Evolutionary conservation across 2,888 invertebrate species (phyloP), one percentile per base, ranked within the genome.

Genomic region (Kuschelorhynchus macadamiae): DNA sequence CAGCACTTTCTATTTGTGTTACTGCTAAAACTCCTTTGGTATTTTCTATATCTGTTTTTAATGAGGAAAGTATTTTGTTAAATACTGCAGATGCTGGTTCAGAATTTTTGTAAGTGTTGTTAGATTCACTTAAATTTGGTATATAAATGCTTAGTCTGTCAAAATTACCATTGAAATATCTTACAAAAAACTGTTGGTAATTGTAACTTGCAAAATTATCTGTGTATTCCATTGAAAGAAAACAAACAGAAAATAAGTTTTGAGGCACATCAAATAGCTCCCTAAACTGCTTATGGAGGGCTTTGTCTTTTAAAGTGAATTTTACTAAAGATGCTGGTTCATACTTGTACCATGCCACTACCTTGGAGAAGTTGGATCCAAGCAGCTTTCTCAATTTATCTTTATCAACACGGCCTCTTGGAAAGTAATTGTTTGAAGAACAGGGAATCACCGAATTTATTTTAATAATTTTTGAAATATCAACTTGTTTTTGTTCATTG

Each of bases 311-410:
- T 68, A 90, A 84, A 1, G 89, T 88, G n/a, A 88, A 86, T 73
- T 85, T 85, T 20, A 88, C 83, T 42, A 82, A 84, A 49, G 84
- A 84, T 56, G 87, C 85, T 71, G 85, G 85, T 71, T 89, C 86
- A 76, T 88, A 90, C 79, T 87, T 88, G 78, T 89, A 91, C 91
- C 91, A 91, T 18, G 90, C 91, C 8, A 91, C 87, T 17, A 91
- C 86, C 81, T 88, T 87, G 72, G 83, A 85, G 17, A 86, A 85
- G 65, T 86, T 85, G 63, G 83, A 83, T 1, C 86, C 85, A 12
- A 91, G 78, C 63, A 90, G 82, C 4, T 84, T 83, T 60, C 82
- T 80, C 1, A 91, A 77, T 72, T 86, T 86, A 71, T 87, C 86
- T 70, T 85, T 84, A 74, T 88, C 85, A 47, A 91, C 84, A 76